phyloP scores from a whole-genome alignment of 2,113 vertebrate species.

The Alouatta palliata region DNA sequence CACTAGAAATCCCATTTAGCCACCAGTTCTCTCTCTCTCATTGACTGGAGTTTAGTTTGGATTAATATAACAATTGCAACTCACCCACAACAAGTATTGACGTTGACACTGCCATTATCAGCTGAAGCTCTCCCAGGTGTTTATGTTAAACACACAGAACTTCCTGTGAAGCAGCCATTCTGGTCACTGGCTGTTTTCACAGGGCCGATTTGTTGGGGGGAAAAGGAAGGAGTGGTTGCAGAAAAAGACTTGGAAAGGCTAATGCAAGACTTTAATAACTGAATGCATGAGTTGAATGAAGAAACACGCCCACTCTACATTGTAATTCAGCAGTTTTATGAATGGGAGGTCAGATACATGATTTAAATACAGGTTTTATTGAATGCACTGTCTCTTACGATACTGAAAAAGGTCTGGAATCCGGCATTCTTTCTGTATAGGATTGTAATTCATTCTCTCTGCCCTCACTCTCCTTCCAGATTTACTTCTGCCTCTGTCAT shows the following conservation, averaged over 20 bases:
- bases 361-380: not conserved
- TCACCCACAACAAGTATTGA: not conserved
- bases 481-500: not conserved
- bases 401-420: not conserved
- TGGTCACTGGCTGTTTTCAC: not conserved
- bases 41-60: not conserved
- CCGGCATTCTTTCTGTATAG: not conserved
- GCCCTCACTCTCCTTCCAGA: not conserved
- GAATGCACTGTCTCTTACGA: not conserved
- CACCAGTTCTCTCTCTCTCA: not conserved
- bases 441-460: not conserved
- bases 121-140: not conserved
- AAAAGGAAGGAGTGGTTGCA: not conserved
- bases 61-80: not conserved
- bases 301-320: not conserved
- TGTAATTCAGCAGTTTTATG: not conserved
- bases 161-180: not conserved
- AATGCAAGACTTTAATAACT: not conserved
- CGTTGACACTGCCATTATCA: not conserved
- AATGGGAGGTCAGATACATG: not conserved
- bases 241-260: not conserved
- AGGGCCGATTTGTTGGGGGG: not conserved
- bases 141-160: not conserved
- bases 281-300: not conserved
- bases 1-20: not conserved